Conservation (phyloP, 2,113 vertebrate genomes). For the Hypanus sabinus region DNA sequence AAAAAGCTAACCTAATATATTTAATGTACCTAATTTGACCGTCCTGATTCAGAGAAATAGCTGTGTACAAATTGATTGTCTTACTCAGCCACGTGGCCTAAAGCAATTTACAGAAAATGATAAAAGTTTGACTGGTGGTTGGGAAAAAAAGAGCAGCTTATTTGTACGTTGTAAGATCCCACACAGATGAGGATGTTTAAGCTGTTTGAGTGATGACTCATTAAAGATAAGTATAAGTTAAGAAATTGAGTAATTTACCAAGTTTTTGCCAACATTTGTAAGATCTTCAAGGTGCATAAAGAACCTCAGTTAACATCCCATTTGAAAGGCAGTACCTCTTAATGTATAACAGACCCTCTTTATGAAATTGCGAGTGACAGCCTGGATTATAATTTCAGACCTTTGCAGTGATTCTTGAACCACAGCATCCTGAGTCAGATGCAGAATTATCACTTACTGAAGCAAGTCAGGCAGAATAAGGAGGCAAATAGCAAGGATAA, state of each 20-base stretch:
- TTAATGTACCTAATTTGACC: too few species aligned
- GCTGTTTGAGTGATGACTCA: not conserved
- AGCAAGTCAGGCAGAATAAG: not conserved
- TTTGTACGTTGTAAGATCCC: not conserved
- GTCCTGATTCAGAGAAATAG: too few species aligned
- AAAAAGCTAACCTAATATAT: too few species aligned
- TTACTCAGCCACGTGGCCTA: not conserved
- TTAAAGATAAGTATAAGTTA: not conserved
- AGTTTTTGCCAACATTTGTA: not conserved
- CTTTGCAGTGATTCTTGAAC: not conserved
- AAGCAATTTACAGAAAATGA: not conserved
- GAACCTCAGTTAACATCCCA: not conserved
- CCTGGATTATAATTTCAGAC: not conserved
- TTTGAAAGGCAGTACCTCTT: not conserved
- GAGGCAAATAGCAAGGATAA: too few species aligned
- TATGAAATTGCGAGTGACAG: not conserved
- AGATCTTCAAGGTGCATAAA: too few species aligned
- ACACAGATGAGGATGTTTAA: not conserved
- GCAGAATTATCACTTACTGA: not conserved
- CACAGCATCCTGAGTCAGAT: not conserved
- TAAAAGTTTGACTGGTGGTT: not conserved
- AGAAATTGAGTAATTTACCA: not conserved
- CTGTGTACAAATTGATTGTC: too few species aligned
- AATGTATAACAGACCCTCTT: not conserved
- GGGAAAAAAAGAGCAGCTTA: not conserved